Conservation (phyloP, 2,113 vertebrate genomes). For the Pluvialis apricaria region DNA sequence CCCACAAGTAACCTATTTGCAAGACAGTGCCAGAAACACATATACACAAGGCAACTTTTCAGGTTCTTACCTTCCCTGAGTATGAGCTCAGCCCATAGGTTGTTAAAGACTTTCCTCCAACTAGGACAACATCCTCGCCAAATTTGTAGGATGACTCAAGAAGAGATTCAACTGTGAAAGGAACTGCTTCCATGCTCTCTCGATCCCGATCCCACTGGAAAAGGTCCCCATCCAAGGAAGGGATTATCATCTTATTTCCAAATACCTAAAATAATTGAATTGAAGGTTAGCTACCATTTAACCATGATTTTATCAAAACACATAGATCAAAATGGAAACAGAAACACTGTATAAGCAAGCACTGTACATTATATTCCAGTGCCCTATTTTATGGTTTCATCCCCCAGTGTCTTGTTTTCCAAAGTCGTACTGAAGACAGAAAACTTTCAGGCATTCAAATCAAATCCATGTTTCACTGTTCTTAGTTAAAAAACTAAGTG, state of each 20-base stretch:
- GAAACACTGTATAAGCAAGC: background rate
- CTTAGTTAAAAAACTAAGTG: background rate
- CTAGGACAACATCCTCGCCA: conserved; percentile 93
- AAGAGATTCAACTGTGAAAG: conserved; percentile 96
- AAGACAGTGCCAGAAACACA: background rate
- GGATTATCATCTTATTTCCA: conserved; percentile 97
- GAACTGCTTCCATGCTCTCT: conserved; percentile 96
- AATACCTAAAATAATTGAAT: conserved; percentile 79
- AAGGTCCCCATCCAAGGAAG: conserved; percentile 94
- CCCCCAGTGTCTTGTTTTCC: background rate
- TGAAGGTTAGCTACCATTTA: background rate
- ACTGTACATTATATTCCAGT: background rate
- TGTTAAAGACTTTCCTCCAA: conserved; percentile 93
- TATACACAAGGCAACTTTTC: background rate
- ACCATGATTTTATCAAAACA: background rate
- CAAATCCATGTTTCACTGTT: background rate
- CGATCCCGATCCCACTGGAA: conserved; percentile 98
- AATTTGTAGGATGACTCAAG: conserved; percentile 95
- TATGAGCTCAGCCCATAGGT: conserved; percentile 91
- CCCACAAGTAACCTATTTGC: background rate
- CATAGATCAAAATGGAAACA: background rate
- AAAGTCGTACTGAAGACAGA: background rate
- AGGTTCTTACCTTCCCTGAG: conserved; percentile 87
- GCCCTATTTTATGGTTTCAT: background rate
- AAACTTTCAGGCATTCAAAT: background rate